phyloP scores from a whole-genome alignment of 2,113 vertebrate genomes.

The Calyptomena viridis region DNA sequence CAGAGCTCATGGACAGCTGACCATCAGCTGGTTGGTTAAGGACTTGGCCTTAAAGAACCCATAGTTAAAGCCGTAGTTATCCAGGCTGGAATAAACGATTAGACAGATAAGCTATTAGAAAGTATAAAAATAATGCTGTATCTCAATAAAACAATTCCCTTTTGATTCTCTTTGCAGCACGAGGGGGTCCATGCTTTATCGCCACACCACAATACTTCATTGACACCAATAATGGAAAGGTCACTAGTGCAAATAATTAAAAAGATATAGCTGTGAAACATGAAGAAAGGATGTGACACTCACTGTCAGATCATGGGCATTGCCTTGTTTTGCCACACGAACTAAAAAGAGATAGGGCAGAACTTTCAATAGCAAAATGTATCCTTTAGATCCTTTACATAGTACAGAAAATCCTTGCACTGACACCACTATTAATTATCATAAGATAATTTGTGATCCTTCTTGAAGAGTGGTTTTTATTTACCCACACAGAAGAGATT shows the following conservation, averaged over 20 bases:
- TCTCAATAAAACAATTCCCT: too few species aligned
- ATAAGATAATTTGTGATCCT: neutral
- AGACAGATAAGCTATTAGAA: too few species aligned
- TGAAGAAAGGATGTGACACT: neutral
- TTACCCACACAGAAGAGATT: neutral
- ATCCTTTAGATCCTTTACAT: neutral
- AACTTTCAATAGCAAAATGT: neutral
- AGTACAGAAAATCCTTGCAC: neutral
- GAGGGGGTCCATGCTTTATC: too few species aligned
- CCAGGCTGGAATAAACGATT: too few species aligned
- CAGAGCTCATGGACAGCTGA: too few species aligned
- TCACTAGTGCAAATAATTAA: neutral
- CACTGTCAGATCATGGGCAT: neutral
- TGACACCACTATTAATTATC: neutral
- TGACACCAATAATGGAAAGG: neutral
- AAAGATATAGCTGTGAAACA: neutral
- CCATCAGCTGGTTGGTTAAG: too few species aligned
- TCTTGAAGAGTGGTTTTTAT: neutral
- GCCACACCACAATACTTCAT: too few species aligned
- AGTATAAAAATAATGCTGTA: too few species aligned
- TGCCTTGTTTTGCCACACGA: neutral
- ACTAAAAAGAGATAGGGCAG: neutral
- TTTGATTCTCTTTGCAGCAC: too few species aligned
- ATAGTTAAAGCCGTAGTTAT: too few species aligned
- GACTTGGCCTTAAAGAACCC: too few species aligned